Conservation (phyloP, 2,888 invertebrate genomes). For the Escarpia spicata region DNA sequence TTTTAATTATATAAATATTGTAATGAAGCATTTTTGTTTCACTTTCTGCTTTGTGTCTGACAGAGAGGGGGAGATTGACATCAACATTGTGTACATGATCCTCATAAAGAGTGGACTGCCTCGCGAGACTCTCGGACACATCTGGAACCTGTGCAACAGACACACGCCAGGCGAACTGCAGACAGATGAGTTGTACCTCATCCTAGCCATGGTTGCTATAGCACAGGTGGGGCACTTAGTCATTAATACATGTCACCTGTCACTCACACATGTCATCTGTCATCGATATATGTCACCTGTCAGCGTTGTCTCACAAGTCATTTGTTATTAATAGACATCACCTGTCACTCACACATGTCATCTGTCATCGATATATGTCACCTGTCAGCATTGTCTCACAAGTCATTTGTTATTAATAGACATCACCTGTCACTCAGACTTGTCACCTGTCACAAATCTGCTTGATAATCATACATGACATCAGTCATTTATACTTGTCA, state of each 20-base stretch:
- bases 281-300: background rate
- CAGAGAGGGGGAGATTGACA: slow-evolving; percentile 61
- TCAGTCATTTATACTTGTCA: background rate
- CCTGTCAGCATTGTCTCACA: background rate
- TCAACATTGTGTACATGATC: slow-evolving; percentile 66
- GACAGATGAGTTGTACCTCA: slow-evolving; percentile 65
- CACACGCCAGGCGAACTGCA: slow-evolving; percentile 66
- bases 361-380: background rate
- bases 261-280: background rate
- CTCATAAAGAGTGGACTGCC: slow-evolving; percentile 66
- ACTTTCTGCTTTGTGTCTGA: background rate
- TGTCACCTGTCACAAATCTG: background rate
- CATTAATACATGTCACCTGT: too few species aligned
- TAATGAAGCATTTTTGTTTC: background rate
- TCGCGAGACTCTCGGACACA: slow-evolving; percentile 65
- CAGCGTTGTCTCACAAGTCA: background rate
- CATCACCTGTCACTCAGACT: background rate
- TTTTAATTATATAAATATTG: background rate
- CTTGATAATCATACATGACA: background rate
- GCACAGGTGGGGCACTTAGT: slow-evolving; percentile 66
- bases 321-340: background rate
- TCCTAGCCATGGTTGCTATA: slow-evolving; percentile 67
- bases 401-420: background rate
- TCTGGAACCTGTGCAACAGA: slow-evolving; percentile 67
- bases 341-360: background rate